Base-by-base conservation (phyloP, 2,888 invertebrate genomes). In the Eulithis testata region DNA sequence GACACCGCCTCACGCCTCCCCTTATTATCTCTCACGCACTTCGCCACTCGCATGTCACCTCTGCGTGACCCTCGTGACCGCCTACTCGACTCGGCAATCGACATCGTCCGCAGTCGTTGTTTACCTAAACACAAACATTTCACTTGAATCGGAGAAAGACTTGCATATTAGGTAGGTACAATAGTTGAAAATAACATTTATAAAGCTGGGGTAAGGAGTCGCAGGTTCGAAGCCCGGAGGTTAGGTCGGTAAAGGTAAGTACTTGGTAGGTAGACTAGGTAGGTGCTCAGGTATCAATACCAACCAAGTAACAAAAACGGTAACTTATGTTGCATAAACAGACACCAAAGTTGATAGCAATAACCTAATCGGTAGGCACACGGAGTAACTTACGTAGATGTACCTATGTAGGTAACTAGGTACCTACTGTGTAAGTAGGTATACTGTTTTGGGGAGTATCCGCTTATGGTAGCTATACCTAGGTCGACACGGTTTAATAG, bases 61-160 rank as follows among this genome's bases (percentile, higher is more conserved):
- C 86, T 84, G 85, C 79, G 76, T 89, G 89, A 89, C 89, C 88
- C 86, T 85, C 78, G 76, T 76, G 73, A 69, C 74, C 74, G 77
- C 79, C 60, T 64, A 66, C 68, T 45, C 55, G 59, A 56, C 12
- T 53, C 65, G 66, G 59, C 64, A 51, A 43, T 45, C 55, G 57
- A 14, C 53, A 58, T 52, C 36, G 31, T 45, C 53, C 50, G 36
- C 12, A 37, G 11, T 45, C 44, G 21, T 37, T 47, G 12, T 44
- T 50, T 47, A 56, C 60, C 51, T 56, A 51, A 9, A 64, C 60
- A 51, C 40, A 37, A 11, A 14, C 9, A 9, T 47, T 31, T 37
- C 56, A 53, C 40, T 51, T 57, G 37, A 49, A 50, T 60, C 7
- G 27, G 47, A 49, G 3, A 43, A 43, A 8, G 36, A 21, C 37